Evolutionary conservation across 2,797 vertebrate species (phyloP), one percentile per base, ranked within the genome.

Genomic region (Salarias fasciatus): DNA sequence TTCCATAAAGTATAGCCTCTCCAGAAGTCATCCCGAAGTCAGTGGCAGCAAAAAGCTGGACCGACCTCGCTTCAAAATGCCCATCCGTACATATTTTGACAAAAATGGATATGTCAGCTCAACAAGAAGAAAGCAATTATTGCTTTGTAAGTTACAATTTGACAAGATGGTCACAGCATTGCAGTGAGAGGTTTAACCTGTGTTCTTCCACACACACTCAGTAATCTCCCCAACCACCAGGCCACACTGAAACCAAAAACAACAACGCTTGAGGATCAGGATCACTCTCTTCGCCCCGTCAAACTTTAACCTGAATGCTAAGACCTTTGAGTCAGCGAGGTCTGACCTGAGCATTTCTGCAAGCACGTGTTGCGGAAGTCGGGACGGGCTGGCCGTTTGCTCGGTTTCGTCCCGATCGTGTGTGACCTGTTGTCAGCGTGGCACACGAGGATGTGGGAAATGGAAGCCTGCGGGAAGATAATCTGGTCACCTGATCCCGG

Each of bases 401-500:
- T 70, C 38, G 47, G 54, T 63, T 71, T 72, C 49, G 40, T 74
- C 72, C 74, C 13, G 79, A 80, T 77, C 78, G 74, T 66, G 59
- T 54, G 68, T 55, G 76, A 85, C 72, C 73, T 49, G 65, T 87
- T 84, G 82, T 85, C 75, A 66, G 54, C 44, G 52, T 61, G 53
- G 63, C 77, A 60, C 67, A 64, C 46, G 79, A 85, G 80, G 86
- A 83, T 79, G 82, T 81, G 69, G 81, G 84, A 80, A 85, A 89
- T 79, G 74, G 74, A 88, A 79, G 75, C 82, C 59, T 42, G 50
- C 15, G 24, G 67, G 63, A 77, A 81, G 84, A 85, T 79, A 78
- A 86, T 90, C 82, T 80, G 75, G 85, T 85, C 83, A 90, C 82
- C 77, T 84, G 89, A 91, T 90, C 87, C 71, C 38, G 65, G 63